Conservation (phyloP, 2,113 vertebrate species). For the Crotalus horridus region DNA sequence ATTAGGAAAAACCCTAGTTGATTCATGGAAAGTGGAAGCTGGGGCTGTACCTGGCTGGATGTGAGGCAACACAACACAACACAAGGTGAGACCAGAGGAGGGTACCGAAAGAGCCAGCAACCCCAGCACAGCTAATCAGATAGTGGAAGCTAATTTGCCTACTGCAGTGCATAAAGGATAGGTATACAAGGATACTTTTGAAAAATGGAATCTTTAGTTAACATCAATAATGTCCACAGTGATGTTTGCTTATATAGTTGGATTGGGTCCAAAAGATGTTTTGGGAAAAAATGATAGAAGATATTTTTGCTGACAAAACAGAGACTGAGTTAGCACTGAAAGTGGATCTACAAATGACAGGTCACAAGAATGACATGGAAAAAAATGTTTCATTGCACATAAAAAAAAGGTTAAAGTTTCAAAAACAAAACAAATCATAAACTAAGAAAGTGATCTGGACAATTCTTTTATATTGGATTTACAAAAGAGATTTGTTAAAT, state of each 20-base stretch:
- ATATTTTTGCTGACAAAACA: not conserved
- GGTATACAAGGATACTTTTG: not conserved
- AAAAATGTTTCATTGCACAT: not conserved
- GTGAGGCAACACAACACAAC: no score
- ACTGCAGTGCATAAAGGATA: no score
- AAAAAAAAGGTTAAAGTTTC: not conserved
- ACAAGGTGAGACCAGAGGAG: no score
- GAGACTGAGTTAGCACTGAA: no score
- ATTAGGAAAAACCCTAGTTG: no score
- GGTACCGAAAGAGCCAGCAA: no score
- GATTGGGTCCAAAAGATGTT: not conserved
- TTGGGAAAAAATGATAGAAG: not conserved
- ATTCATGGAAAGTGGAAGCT: no score
- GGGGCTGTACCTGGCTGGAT: no score
- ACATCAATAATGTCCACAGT: not conserved
- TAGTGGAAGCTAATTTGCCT: no score
- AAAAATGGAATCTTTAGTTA: not conserved
- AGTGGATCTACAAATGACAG: not conserved
- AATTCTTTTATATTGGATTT: not conserved
- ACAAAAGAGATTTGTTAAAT: not conserved
- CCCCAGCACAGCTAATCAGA: no score
- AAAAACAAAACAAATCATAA: not conserved
- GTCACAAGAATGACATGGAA: not conserved
- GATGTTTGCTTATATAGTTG: no score
- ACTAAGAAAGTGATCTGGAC: not conserved